Conservation (phyloP, 2,888 invertebrate genomes). For the Erpobdella octoculata region DNA sequence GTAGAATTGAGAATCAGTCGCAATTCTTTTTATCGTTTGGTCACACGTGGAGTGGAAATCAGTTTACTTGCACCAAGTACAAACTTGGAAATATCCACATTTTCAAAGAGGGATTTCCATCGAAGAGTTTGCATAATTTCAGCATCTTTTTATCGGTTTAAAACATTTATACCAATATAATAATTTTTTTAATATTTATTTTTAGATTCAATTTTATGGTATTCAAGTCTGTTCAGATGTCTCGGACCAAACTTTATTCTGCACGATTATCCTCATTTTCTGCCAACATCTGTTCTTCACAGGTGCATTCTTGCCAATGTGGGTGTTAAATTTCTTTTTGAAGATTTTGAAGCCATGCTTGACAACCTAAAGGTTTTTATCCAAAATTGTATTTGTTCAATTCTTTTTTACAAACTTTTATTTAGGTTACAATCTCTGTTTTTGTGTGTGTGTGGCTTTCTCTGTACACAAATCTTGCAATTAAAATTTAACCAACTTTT, state of each 20-base stretch:
- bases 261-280: background rate
- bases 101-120: background rate
- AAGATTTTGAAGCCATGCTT: background rate
- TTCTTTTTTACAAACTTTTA: background rate
- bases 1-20: background rate
- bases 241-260: background rate
- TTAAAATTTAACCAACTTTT: too few species aligned
- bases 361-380: background rate
- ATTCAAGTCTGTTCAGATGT: background rate
- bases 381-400: background rate
- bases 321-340: background rate
- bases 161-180: too few species aligned
- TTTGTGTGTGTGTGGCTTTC: too few species aligned
- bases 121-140: background rate
- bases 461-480: too few species aligned
- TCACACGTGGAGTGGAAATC: background rate
- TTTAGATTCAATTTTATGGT: too few species aligned
- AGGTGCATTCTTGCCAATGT: background rate
- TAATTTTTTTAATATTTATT: too few species aligned
- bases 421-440: too few species aligned
- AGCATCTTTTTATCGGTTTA: background rate
- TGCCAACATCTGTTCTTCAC: background rate
- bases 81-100: background rate
- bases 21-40: background rate
- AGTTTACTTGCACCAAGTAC: background rate